phyloP scores from a whole-genome alignment of 2,113 vertebrate genomes.

The Neodontobutis hainanensis region DNA sequence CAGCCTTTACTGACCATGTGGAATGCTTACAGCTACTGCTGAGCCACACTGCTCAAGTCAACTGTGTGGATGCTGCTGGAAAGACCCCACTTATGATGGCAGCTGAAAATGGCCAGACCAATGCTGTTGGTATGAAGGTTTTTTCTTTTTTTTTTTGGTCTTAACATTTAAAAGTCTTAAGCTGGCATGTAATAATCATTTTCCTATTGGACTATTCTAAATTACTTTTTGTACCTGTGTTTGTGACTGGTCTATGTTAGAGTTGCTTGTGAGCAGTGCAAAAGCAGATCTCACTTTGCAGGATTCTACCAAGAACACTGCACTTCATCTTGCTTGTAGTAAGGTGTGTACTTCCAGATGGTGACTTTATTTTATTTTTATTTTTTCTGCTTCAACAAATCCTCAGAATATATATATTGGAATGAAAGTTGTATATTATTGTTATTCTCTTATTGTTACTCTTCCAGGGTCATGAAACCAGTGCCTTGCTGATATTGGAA shows the following conservation, averaged over 20 bases:
- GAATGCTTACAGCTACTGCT: conserved; percentile 98
- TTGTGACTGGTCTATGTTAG: conserved; percentile 69
- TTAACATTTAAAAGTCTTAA: neutral
- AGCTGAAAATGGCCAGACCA: conserved; percentile 96
- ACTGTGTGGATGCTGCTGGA: conserved; percentile 86
- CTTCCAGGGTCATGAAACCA: conserved; percentile 97
- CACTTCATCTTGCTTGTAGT: conserved; percentile 97
- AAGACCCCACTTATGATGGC: conserved; percentile 99
- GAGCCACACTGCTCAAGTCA: conserved; percentile 94
- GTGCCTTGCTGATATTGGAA: conserved; percentile 99
- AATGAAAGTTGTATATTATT: neutral
- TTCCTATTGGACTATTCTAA: neutral
- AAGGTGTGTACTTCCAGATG: conserved; percentile 83
- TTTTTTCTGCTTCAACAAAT: neutral
- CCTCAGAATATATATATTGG: neutral
- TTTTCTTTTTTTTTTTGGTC: neutral
- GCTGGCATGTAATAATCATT: neutral
- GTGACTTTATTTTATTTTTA: neutral
- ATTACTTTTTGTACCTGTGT: neutral
- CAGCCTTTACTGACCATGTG: conserved; percentile 96
- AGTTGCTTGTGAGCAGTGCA: conserved; percentile 97
- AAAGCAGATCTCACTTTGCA: conserved; percentile 97
- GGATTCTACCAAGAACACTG: conserved; percentile 94
- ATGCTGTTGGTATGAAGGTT: conserved; percentile 88
- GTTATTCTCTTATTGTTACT: conserved; percentile 14